A percentile compares a stretch with the other conserved stretches of the same genome.
Conservation (phyloP, 1,140 invertebrate genomes). For the Andricus grossulariae region DNA sequence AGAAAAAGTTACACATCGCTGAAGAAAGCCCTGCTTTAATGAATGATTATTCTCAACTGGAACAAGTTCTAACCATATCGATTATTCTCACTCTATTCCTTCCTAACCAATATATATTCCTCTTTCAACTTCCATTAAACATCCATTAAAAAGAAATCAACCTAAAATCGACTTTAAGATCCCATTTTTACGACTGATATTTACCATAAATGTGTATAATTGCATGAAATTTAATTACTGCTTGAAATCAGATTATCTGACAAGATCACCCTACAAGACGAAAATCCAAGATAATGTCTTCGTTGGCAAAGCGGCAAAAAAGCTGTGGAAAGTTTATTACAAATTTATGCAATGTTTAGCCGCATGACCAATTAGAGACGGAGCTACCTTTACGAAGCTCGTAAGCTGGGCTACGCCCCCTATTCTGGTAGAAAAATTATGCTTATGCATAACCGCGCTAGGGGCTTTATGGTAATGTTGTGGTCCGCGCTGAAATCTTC, state of each 20-base stretch:
- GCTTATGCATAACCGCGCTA: constrained; percentile 70
- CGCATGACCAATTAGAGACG: constrained; percentile 71
- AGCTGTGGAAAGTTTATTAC: constrained; percentile 67
- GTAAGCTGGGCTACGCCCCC: constrained; percentile 60
- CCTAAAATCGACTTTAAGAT: neutral
- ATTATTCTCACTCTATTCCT: neutral
- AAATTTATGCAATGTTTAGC: constrained; percentile 72
- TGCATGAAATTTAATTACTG: neutral
- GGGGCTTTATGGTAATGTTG: constrained; percentile 73
- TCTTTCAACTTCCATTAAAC: neutral
- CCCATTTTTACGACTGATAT: too few relatives aligned
- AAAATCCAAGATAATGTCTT: constrained; percentile 63
- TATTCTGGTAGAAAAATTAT: constrained; percentile 69
- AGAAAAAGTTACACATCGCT: constrained; percentile 61
- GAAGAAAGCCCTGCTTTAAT: constrained; percentile 52
- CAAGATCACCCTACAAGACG: constrained; percentile 50
- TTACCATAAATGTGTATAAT: too few relatives aligned
- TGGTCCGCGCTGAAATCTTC: constrained; percentile 71
- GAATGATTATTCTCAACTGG: constrained; percentile 40
- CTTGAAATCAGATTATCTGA: constrained; percentile 43
- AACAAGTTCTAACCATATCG: neutral
- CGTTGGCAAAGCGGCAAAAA: constrained; percentile 45
- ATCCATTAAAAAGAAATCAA: neutral
- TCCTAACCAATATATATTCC: neutral
- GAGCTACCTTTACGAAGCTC: constrained; percentile 52